A percentile compares a stretch with the other conserved stretches of the same genome.
Evolutionary conservation across 2,888 invertebrate species (phyloP).

Genomic region (Cataglyphis livida): DNA sequence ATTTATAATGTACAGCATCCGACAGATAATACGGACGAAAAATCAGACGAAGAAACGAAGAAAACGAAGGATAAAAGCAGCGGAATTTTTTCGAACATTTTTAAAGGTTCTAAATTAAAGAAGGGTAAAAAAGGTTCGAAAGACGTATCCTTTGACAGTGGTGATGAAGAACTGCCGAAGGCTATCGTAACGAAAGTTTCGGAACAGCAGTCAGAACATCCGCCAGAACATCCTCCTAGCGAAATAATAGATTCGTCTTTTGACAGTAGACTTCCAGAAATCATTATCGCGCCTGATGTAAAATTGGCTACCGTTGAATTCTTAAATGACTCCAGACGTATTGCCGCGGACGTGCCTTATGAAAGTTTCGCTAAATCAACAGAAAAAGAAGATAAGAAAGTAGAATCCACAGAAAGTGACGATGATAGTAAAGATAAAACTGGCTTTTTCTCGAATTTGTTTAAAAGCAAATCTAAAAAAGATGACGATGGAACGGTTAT

Average conservation of each 20-base stretch:
- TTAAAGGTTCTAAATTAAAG: constrained; percentile 81
- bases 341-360: constrained; percentile 85
- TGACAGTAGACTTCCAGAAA: constrained; percentile 21
- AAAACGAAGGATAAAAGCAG: constrained; percentile 80
- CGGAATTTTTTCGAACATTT: constrained; percentile 82
- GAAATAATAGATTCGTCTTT: constrained; percentile 2
- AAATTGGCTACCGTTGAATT: constrained; percentile 82
- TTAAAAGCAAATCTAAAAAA: constrained; percentile 77
- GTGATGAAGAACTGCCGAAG: constrained; percentile 80
- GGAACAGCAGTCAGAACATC: constrained; percentile 57
- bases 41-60: constrained; percentile 67
- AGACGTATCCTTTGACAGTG: constrained; percentile 82
- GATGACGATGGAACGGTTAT: constrained; percentile 63
- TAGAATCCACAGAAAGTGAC: constrained; percentile 54
- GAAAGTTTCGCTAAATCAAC: background rate
- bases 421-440: constrained; percentile 75
- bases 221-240: constrained; percentile 29
- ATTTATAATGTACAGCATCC: constrained; percentile 76
- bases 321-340: constrained; percentile 84
- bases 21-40: constrained; percentile 60
- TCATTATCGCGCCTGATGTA: constrained; percentile 65
- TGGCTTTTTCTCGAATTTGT: constrained; percentile 78
- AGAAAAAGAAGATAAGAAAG: constrained; percentile 59
- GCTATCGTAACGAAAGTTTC: constrained; percentile 68
- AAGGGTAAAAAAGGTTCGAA: constrained; percentile 81